These are phyloP conservation scores for Nyctereutes procyonoides DNA, from an alignment of 2,113 vertebrate species.

Conservation along the genomic window DNA sequence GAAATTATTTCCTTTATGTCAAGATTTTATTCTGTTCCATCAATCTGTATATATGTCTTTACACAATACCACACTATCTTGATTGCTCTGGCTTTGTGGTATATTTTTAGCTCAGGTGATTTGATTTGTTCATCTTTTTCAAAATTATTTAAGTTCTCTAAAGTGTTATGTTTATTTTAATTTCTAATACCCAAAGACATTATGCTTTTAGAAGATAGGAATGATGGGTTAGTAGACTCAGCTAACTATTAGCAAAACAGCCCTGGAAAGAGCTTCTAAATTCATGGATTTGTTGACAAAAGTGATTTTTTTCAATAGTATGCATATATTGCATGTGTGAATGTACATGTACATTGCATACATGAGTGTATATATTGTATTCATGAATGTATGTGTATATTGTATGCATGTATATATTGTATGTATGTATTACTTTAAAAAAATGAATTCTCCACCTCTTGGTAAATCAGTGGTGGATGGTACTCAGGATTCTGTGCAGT, in stretches of 20 bases:
- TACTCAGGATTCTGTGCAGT: conserved; percentile 65
- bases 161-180: background rate
- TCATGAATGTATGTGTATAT: too few relatives aligned
- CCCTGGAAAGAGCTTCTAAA: background rate
- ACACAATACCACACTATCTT: background rate
- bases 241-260: background rate
- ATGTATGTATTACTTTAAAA: background rate
- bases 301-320: background rate
- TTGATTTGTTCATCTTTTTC: background rate
- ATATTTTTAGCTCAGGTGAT: background rate
- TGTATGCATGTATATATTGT: background rate
- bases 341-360: too few relatives aligned
- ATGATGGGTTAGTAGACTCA: background rate
- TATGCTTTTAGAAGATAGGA: background rate
- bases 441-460: background rate
- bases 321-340: too few relatives aligned
- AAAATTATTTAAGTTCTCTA: background rate
- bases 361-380: background rate
- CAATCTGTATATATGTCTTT: background rate
- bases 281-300: background rate
- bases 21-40: background rate
- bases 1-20: background rate
- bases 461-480: conserved; percentile 57
- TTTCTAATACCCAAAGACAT: background rate
- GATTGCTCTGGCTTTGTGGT: background rate